Evolutionary conservation across 2,888 invertebrate genomes (phyloP).

Genomic region (Labia minor): DNA sequence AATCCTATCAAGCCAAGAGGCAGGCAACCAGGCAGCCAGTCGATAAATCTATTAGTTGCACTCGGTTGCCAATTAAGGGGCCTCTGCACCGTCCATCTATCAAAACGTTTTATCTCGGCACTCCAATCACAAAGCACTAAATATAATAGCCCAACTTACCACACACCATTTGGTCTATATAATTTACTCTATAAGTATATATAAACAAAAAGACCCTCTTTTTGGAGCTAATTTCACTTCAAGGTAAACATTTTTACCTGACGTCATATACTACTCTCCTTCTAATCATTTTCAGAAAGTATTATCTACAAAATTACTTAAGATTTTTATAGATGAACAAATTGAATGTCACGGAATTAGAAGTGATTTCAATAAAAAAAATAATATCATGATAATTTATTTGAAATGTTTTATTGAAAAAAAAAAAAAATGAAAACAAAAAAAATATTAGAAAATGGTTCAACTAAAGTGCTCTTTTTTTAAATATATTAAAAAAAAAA

Average conservation of each 20-base stretch:
- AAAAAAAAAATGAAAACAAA: no score
- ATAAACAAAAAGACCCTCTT: background rate
- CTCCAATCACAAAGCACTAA: conserved; percentile 3
- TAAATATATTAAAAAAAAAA: no score
- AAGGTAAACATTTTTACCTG: no score
- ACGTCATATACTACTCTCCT: background rate
- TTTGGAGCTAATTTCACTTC: no score
- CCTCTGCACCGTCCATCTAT: background rate
- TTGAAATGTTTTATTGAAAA: no score
- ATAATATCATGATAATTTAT: no score
- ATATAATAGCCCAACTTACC: background rate
- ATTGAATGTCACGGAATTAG: no score
- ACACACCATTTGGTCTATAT: background rate
- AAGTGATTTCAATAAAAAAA: no score
- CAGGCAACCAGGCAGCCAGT: no score
- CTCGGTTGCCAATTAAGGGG: background rate
- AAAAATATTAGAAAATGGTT: no score
- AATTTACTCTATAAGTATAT: background rate
- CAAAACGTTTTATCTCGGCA: background rate
- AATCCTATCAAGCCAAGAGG: conserved; percentile 7
- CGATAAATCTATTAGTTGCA: conserved; percentile 13
- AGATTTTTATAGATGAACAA: no score
- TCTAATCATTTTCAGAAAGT: background rate
- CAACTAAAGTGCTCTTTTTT: no score
- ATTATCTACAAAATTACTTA: background rate